Percentiles rank a stretch among this genome's conserved stretches.
phyloP scores from a whole-genome alignment of 2,888 invertebrate species.

The Eilema sororculum region DNA sequence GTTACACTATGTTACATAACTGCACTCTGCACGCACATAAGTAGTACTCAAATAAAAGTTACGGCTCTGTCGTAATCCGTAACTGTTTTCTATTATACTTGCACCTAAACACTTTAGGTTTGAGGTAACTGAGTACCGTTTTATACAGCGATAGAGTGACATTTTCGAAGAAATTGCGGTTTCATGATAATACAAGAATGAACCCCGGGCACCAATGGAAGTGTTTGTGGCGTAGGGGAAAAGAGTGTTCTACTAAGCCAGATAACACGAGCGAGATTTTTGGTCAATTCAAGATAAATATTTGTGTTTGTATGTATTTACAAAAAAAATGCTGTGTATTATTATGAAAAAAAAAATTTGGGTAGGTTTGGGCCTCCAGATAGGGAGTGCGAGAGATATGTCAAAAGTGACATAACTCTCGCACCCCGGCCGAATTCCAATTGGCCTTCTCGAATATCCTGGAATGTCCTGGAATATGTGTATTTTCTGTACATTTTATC shows the following conservation, averaged over 20 bases:
- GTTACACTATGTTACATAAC: neutral
- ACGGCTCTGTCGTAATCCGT: neutral
- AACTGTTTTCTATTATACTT: constrained; percentile 11
- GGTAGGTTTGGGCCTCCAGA: no score
- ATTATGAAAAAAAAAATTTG: no score
- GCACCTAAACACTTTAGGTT: neutral
- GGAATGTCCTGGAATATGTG: no score
- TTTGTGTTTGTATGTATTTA: no score
- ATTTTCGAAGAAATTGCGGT: no score
- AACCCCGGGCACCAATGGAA: neutral
- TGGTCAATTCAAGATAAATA: neutral
- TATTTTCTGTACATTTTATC: no score
- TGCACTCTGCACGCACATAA: neutral
- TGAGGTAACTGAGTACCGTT: neutral
- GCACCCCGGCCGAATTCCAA: no score
- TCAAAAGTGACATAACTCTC: no score
- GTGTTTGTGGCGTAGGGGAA: neutral
- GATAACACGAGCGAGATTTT: neutral
- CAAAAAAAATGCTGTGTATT: no score
- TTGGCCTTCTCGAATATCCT: no score
- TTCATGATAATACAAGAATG: no score
- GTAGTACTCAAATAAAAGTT: neutral
- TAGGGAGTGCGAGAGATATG: no score
- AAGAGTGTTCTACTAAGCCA: neutral
- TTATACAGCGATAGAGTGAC: neutral